Evolutionary conservation across 37 sponge, comb jelly and placozoan genomes (phyloP).

Genomic region (Axinella damicornis): DNA sequence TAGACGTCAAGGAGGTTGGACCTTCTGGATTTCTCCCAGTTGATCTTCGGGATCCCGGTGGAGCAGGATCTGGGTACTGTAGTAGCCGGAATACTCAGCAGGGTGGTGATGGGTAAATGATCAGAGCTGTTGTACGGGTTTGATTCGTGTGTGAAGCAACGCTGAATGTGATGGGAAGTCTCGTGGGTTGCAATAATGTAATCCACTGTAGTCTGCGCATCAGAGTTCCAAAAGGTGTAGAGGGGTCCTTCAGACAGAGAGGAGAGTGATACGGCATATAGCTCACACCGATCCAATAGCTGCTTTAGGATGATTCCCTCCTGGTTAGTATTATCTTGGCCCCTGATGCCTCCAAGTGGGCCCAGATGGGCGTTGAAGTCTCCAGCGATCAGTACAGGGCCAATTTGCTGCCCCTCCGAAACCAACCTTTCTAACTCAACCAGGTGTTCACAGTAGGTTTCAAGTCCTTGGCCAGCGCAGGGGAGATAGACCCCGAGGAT

Average conservation of each 20-base stretch:
- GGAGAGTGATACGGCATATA: slow-evolving; percentile 4
- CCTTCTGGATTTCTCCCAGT: no score
- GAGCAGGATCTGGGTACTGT: no score
- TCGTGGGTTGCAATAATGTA: no score
- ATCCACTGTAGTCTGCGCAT: background rate
- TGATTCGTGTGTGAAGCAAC: no score
- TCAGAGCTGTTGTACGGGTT: no score
- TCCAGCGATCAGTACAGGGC: slow-evolving; percentile 9
- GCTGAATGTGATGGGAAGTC: no score
- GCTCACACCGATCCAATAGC: background rate
- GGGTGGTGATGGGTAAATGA: no score
- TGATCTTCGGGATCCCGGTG: no score
- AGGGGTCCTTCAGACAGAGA: background rate
- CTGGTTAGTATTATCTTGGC: background rate
- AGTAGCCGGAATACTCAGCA: no score
- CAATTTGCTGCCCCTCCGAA: background rate
- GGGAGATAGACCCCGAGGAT: slow-evolving; percentile 17
- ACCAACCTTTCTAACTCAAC: background rate
- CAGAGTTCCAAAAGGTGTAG: slow-evolving; percentile 12
- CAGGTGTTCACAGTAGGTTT: background rate
- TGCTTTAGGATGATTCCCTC: background rate
- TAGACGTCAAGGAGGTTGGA: no score
- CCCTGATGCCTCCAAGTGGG: slow-evolving; percentile 3
- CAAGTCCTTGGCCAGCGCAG: background rate
- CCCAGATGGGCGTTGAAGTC: slow-evolving; percentile 23